Evolutionary conservation across 2,888 invertebrate genomes (phyloP).

Genomic region (Xestia sexstrigata): DNA sequence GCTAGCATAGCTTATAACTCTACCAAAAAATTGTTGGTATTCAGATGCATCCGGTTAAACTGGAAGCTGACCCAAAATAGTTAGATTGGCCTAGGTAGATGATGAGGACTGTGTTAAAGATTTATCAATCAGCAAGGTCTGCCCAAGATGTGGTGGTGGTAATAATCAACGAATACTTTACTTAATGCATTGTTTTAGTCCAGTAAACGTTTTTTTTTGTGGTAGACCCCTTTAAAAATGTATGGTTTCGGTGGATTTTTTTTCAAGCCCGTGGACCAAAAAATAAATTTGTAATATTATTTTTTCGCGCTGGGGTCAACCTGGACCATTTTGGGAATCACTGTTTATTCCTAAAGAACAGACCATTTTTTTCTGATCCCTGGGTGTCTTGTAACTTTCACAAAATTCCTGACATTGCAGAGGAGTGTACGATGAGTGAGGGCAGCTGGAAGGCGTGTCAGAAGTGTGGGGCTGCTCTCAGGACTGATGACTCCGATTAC

Average conservation of each 20-base stretch:
- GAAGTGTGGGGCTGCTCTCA: constrained; percentile 84
- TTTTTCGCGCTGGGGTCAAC: too few species aligned
- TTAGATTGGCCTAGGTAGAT: background rate
- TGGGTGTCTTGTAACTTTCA: background rate
- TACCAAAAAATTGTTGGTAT: background rate
- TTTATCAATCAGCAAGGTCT: background rate
- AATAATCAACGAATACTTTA: background rate
- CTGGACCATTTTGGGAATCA: too few species aligned
- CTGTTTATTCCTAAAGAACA: background rate
- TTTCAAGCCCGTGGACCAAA: too few species aligned
- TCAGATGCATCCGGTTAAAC: background rate
- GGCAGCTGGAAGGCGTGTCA: constrained; percentile 85
- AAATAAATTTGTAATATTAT: too few species aligned
- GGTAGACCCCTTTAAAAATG: too few species aligned
- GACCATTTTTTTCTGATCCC: background rate
- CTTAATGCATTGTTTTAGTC: background rate
- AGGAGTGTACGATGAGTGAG: constrained; percentile 85
- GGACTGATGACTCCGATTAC: constrained; percentile 82
- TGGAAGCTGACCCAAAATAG: background rate
- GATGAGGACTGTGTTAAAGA: background rate
- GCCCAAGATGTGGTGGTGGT: background rate
- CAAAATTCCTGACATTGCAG: constrained; percentile 68
- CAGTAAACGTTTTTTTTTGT: too few species aligned
- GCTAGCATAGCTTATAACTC: background rate
- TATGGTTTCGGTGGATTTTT: too few species aligned